Conservation (phyloP, 2,113 vertebrate species). For the Cynocephalus volans region DNA sequence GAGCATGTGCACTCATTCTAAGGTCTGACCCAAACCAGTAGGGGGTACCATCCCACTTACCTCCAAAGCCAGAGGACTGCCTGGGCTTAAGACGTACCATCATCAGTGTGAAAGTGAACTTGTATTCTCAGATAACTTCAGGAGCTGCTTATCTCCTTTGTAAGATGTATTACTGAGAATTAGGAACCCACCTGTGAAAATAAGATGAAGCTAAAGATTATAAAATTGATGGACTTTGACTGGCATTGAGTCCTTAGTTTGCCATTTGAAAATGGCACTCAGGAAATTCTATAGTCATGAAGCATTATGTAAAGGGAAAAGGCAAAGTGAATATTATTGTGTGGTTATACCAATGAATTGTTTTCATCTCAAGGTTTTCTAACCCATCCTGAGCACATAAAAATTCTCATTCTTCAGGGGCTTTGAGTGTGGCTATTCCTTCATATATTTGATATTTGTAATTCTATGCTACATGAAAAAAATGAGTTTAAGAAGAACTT, state of each 20-base stretch:
- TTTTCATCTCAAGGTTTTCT: background rate
- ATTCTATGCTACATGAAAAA: background rate
- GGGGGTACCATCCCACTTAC: accelerated
- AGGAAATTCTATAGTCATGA: background rate
- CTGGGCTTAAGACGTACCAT: background rate
- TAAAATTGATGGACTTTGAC: background rate
- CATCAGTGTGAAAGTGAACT: background rate
- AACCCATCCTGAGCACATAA: background rate
- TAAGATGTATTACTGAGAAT: background rate
- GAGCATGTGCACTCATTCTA: accelerated
- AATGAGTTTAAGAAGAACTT: background rate
- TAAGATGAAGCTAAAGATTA: background rate
- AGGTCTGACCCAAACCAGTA: background rate
- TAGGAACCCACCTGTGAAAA: background rate
- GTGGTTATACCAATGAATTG: background rate
- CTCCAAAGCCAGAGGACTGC: background rate
- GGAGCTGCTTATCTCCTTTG: background rate
- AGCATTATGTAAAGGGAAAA: background rate
- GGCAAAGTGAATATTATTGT: background rate
- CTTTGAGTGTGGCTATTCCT: background rate
- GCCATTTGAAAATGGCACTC: background rate
- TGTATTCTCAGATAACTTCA: background rate
- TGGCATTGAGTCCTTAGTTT: background rate
- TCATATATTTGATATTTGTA: background rate
- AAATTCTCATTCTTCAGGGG: background rate